These are phyloP conservation scores for Thalassoma bifasciatum DNA, from an alignment of 2,113 vertebrate species.

Conservation along the genomic window DNA sequence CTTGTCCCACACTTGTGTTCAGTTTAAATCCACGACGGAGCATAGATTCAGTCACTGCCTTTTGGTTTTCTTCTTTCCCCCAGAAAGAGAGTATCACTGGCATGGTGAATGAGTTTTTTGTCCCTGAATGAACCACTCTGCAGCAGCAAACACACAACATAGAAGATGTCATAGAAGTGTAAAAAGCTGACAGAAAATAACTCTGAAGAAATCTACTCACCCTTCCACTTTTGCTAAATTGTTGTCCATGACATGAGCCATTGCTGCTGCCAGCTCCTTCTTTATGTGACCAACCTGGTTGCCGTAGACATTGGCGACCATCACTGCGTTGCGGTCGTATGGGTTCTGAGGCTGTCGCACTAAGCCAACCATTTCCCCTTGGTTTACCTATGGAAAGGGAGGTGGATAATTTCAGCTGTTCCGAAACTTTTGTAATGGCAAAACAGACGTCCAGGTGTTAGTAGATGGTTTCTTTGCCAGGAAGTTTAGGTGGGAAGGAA, in stretches of 20 bases:
- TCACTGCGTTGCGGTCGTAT: slow-evolving; percentile 90
- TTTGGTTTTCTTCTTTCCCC: slow-evolving; percentile 88
- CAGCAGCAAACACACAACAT: background rate
- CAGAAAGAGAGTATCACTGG: slow-evolving; percentile 90
- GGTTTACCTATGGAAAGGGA: slow-evolving; percentile 84
- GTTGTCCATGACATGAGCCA: slow-evolving; percentile 90
- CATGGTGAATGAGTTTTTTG: slow-evolving; percentile 87
- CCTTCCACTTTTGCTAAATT: slow-evolving; percentile 90
- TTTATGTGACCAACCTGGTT: slow-evolving; percentile 92
- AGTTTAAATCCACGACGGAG: slow-evolving; percentile 85
- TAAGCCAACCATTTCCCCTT: slow-evolving; percentile 92
- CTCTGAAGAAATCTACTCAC: slow-evolving; percentile 70
- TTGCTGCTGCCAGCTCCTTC: slow-evolving; percentile 86
- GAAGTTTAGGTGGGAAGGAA: no score
- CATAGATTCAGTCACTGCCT: slow-evolving; percentile 79
- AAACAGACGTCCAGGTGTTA: no score
- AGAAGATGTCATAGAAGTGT: background rate
- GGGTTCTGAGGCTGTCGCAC: slow-evolving; percentile 89
- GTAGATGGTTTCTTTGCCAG: no score
- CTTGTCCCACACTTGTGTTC: slow-evolving; percentile 22
- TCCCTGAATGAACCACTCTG: slow-evolving; percentile 86
- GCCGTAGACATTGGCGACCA: slow-evolving; percentile 91
- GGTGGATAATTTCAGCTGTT: background rate
- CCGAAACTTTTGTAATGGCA: no score
- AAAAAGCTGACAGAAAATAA: no score